phyloP scores from a whole-genome alignment of 2,113 vertebrate species.

The Hydrochoerus hydrochaeris region DNA sequence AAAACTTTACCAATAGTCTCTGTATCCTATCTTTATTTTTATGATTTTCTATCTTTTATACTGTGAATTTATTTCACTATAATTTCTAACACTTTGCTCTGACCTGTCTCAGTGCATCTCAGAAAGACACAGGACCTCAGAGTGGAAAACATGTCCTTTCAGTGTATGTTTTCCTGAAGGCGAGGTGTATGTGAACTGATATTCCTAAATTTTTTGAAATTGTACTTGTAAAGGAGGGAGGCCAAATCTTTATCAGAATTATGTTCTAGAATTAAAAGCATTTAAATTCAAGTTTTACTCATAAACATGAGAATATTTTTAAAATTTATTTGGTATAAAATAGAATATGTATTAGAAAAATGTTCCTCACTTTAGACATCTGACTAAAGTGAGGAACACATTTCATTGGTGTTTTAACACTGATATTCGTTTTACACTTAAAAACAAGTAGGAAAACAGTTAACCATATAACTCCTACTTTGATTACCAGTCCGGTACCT shows the following conservation, averaged over 20 bases:
- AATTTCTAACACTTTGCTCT: constrained; percentile 5
- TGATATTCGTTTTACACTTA: not conserved
- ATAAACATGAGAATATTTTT: not conserved
- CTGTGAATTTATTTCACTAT: not conserved
- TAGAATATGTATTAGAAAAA: not conserved
- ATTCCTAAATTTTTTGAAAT: constrained; percentile 9
- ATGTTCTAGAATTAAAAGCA: constrained; percentile 37
- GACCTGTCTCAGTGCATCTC: not conserved
- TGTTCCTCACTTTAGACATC: not conserved
- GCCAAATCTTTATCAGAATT: not conserved
- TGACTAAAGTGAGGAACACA: no score
- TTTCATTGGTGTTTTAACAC: not conserved
- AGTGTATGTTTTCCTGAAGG: not conserved
- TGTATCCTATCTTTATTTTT: constrained; percentile 41
- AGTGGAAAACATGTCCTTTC: not conserved
- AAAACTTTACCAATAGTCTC: not conserved
- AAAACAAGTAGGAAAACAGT: not conserved
- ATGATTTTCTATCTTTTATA: not conserved
- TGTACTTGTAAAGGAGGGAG: not conserved
- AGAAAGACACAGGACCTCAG: not conserved
- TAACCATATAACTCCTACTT: not conserved
- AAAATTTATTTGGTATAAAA: not conserved
- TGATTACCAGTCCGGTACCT: not conserved
- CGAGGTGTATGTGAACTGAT: not conserved
- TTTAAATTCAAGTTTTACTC: not conserved